phyloP scores from a whole-genome alignment of 2,113 vertebrate species.

The Prionailurus viverrinus region DNA sequence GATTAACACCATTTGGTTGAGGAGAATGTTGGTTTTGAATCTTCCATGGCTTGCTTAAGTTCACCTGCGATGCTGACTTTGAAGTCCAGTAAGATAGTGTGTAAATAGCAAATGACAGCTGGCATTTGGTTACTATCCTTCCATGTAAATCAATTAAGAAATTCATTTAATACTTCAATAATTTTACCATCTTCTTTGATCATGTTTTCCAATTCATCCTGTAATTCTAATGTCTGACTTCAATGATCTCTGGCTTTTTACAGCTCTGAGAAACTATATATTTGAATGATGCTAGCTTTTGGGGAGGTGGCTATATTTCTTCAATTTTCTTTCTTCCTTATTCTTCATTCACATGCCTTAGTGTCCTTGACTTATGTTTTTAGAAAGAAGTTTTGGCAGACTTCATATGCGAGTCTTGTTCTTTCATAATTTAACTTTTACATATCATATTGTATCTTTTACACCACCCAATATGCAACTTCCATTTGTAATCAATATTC shows the following conservation, averaged over 20 bases:
- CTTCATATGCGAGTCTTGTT: not conserved
- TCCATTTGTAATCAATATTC: not conserved
- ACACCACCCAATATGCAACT: not conserved
- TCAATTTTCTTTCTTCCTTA: not conserved
- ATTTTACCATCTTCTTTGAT: constrained; percentile 66
- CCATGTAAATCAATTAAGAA: constrained; percentile 77
- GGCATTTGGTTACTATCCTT: constrained; percentile 25
- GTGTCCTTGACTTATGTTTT: not conserved
- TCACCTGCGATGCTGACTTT: constrained; percentile 42
- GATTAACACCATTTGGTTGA: constrained; percentile 67
- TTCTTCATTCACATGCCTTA: constrained; percentile 20
- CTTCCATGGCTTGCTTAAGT: constrained; percentile 55
- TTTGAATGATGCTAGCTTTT: constrained; percentile 41
- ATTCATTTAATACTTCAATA: constrained; percentile 79
- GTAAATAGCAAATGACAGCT: constrained; percentile 72
- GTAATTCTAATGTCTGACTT: constrained; percentile 62
- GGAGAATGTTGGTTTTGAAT: constrained; percentile 58
- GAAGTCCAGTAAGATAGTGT: constrained; percentile 65
- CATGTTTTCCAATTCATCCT: constrained; percentile 69
- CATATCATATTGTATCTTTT: not conserved
- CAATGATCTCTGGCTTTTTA: constrained; percentile 61
- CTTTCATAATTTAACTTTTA: constrained; percentile 11
- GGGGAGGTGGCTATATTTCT: constrained; percentile 18
- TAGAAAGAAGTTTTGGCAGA: not conserved
- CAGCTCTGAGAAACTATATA: constrained; percentile 53